Conservation (phyloP, 2,113 vertebrate genomes). For the Chloropsis hardwickii region DNA sequence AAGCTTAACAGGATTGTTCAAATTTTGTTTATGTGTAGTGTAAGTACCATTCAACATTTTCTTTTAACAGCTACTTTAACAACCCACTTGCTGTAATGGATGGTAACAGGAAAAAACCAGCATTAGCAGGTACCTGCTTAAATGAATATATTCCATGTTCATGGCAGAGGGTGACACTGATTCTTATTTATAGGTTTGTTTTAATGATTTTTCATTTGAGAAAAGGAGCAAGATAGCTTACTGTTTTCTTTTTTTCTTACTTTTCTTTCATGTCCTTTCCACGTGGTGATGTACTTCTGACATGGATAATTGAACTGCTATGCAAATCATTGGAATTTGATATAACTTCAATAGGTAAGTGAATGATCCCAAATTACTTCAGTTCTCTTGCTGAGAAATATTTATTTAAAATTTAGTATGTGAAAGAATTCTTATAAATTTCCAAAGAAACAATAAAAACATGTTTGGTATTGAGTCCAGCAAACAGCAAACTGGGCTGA, state of each 20-base stretch:
- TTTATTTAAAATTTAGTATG: not conserved
- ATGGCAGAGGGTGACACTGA: not conserved
- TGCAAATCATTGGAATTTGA: conserved; percentile 30
- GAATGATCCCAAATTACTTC: not conserved
- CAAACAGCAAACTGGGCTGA: not conserved
- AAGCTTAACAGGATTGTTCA: conserved; percentile 48
- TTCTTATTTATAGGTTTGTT: not conserved
- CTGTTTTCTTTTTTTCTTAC: conserved; percentile 22
- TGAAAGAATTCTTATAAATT: not conserved
- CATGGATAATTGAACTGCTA: conserved; percentile 10
- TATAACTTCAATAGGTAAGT: conserved; percentile 73
- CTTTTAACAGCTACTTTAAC: conserved; percentile 38
- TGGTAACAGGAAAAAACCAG: not conserved
- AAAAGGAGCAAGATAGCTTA: conserved; percentile 1
- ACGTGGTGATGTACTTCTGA: not conserved
- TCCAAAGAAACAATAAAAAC: not conserved
- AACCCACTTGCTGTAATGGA: conserved; percentile 33
- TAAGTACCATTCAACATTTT: conserved; percentile 10
- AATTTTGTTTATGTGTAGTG: conserved; percentile 41
- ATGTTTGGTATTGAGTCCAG: not conserved
- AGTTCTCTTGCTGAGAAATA: not conserved
- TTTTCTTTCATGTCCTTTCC: conserved; percentile 49
- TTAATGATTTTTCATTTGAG: not conserved
- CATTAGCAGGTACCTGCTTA: not conserved
- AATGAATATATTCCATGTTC: not conserved